Base-by-base conservation (phyloP, 2,888 invertebrate genomes). In the Sympetrum striolatum region DNA sequence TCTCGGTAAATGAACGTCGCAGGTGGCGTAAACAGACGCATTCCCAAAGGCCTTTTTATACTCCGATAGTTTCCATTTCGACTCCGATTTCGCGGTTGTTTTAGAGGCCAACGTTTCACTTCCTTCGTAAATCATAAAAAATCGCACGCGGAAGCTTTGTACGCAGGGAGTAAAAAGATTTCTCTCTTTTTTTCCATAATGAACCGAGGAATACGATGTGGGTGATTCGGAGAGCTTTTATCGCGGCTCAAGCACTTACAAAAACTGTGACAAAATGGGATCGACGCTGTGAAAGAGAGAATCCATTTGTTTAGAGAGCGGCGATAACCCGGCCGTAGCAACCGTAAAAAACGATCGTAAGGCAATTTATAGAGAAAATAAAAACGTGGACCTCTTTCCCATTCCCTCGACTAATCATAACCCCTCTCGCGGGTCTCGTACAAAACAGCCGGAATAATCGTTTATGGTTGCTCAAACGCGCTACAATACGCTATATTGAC, bases 271-370 rank as follows among this genome's bases (percentile, higher is more conserved):
- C 60, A 86, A 12, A n/a, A 14, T 60, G 64, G 64, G 64, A 39
- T 22, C 14, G 53, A 58, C 48, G 80, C 37, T 31, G 80, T n/a
- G 80, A 60, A 60, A 60, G 60, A 86, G 86, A 37, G 86, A 15
- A 82, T 86, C 86, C 86, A 86, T 86, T 86, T 86, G 86, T 86
- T 64, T 86, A 86, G 58, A 86, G 60, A 60, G 60, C 60, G 86
- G 86, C 86, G 86, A 86, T 86, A 86, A 86, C 60, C 64, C 60
- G 86, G 37, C 86, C 86, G 64, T 86, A 37, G 18, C 86, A 53
- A 64, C 37, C 64, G 64, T 86, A 86, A 86, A 86, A 86, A 86
- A 86, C 86, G 86, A 86, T 86, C 86, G 86, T 86, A 86, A 86
- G 86, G 60, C 86, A 86, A 86, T 86, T 86, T 86, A 86, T 86